Evolutionary conservation across 1,140 invertebrate species (phyloP).

Genomic region (Coenobita brevimanus): DNA sequence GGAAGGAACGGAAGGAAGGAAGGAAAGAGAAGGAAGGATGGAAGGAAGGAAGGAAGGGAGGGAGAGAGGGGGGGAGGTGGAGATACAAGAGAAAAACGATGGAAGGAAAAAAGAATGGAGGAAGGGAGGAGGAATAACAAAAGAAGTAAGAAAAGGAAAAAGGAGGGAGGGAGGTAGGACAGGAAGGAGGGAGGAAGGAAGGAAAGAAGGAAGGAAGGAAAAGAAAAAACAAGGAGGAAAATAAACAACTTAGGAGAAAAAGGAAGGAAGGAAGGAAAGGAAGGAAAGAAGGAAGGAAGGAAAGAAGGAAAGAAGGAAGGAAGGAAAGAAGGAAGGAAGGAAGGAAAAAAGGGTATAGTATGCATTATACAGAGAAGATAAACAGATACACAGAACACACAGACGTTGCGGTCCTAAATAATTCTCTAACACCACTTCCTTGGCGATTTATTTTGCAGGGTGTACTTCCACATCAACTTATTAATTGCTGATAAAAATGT

Average conservation of each 20-base stretch:
- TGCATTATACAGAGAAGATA: too few relatives aligned
- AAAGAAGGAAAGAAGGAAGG: not conserved
- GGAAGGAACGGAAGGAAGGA: not conserved
- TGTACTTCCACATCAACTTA: too few relatives aligned
- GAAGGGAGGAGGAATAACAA: not conserved
- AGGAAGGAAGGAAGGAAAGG: not conserved
- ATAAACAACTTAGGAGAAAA: not conserved
- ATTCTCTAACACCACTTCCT: too few relatives aligned
- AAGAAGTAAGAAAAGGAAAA: not conserved
- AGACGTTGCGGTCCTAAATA: too few relatives aligned
- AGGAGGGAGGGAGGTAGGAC: too few relatives aligned
- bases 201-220: not conserved
- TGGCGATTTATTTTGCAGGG: too few relatives aligned
- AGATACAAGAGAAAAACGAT: not conserved
- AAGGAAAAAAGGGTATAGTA: not conserved
- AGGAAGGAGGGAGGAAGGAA: not conserved
- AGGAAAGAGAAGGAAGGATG: not conserved
- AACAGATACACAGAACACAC: too few relatives aligned
- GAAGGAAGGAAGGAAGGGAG: not conserved
- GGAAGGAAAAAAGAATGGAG: not conserved
- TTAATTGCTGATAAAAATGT: too few relatives aligned
- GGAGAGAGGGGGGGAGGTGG: not conserved
- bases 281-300: not conserved
- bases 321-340: too few relatives aligned
- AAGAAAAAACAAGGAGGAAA: not conserved